Conservation (phyloP, 1,140 invertebrate genomes). For the Drosophila subobscura region DNA sequence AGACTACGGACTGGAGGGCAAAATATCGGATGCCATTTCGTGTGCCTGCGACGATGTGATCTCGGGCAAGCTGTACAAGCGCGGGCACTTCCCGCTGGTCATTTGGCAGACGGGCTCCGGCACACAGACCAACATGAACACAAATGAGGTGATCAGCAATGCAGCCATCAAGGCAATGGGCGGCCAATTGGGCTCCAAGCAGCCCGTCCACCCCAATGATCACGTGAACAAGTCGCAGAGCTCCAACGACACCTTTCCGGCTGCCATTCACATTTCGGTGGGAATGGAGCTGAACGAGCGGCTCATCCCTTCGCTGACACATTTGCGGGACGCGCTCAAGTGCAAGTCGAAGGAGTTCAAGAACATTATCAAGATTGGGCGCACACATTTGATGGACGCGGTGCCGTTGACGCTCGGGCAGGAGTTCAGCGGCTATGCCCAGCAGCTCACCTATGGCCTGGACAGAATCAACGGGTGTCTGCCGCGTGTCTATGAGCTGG, state of each 20-base stretch:
- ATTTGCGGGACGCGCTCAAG: slow-evolving; percentile 89
- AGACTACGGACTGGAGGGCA: slow-evolving; percentile 95
- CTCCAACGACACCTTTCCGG: slow-evolving; percentile 99
- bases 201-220: slow-evolving; percentile 99
- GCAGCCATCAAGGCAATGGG: slow-evolving; percentile 97
- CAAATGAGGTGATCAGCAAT: slow-evolving; percentile 97
- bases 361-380: slow-evolving; percentile 97
- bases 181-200: slow-evolving; percentile 96
- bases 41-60: slow-evolving; percentile 98
- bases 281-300: slow-evolving; percentile 94
- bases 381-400: slow-evolving; percentile 95
- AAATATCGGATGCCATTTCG: slow-evolving; percentile 94
- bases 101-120: slow-evolving; percentile 99
- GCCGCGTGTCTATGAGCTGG: slow-evolving; percentile 94
- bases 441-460: slow-evolving; percentile 94
- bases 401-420: slow-evolving; percentile 98
- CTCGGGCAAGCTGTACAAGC: slow-evolving; percentile 93
- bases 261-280: slow-evolving; percentile 99
- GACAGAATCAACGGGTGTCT: slow-evolving; percentile 92
- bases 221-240: slow-evolving; percentile 99
- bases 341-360: slow-evolving; percentile 93
- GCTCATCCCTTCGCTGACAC: slow-evolving; percentile 91
- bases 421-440: slow-evolving; percentile 97
- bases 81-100: slow-evolving; percentile 97
- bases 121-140: slow-evolving; percentile 99